These are phyloP conservation scores for Rhynchonycteris naso DNA, from an alignment of 2,797 vertebrate species.

Conservation along the genomic window DNA sequence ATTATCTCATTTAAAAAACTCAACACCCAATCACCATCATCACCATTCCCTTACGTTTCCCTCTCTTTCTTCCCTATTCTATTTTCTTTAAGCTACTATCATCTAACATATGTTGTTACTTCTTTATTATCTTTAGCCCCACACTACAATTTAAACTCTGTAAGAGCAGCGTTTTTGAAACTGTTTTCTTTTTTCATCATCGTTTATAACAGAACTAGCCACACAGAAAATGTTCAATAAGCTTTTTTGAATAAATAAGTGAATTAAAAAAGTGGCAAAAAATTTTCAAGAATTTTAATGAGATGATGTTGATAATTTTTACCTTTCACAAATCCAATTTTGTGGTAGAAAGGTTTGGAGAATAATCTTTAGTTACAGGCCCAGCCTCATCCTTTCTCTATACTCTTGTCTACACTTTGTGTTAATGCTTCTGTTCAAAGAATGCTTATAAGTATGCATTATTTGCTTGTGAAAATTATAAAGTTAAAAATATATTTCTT, in stretches of 20 bases:
- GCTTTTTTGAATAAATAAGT: neutral
- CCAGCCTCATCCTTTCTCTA: neutral
- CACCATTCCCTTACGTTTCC: neutral
- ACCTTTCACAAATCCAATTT: conserved; percentile 28
- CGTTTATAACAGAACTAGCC: neutral
- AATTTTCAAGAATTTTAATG: conserved; percentile 7
- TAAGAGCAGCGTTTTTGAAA: neutral
- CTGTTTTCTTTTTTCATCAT: neutral
- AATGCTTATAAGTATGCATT: neutral
- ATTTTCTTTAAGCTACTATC: conserved; percentile 7
- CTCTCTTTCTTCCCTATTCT: neutral
- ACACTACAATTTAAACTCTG: neutral
- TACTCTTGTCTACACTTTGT: neutral
- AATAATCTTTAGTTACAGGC: neutral
- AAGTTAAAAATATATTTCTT: conserved; percentile 20
- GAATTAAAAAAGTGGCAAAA: neutral
- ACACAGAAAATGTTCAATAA: neutral
- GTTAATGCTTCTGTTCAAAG: neutral
- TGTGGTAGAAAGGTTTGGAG: neutral
- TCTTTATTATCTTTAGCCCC: neutral
- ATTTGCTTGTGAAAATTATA: neutral
- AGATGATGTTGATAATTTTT: neutral
- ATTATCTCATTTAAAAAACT: neutral
- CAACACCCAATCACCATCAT: neutral
- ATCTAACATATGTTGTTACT: neutral